Evolutionary conservation across 2,888 invertebrate genomes (phyloP).

Genomic region (Conistra vaccinii): DNA sequence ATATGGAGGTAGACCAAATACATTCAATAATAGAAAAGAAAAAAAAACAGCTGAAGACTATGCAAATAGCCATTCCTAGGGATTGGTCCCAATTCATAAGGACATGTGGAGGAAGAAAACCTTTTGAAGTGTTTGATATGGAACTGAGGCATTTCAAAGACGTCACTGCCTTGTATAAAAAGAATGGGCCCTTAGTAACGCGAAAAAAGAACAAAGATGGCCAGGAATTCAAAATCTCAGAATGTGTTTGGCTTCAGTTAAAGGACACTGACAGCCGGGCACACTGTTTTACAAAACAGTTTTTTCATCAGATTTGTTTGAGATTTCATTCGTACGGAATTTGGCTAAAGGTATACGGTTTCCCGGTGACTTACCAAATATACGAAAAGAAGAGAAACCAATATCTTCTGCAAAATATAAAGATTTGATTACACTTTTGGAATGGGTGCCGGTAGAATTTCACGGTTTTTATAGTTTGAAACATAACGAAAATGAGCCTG

Average conservation of each 20-base stretch:
- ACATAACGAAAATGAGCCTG: neutral
- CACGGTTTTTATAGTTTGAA: constrained; percentile 1
- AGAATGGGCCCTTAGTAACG: constrained; percentile 26
- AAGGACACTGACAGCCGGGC: no score
- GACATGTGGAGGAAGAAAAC: constrained; percentile 24
- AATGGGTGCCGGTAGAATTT: constrained; percentile 14
- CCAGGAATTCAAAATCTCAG: constrained; percentile 30
- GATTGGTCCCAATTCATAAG: constrained; percentile 41
- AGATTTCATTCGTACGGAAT: constrained; percentile 1
- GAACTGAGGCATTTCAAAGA: constrained; percentile 23
- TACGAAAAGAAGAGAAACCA: constrained; percentile 24
- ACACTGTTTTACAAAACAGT: no score
- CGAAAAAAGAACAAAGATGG: constrained; percentile 28
- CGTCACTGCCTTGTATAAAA: constrained; percentile 18
- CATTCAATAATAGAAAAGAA: constrained; percentile 32
- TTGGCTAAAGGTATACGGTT: neutral
- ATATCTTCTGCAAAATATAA: constrained; percentile 34
- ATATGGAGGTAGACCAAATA: constrained; percentile 51
- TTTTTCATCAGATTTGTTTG: constrained; percentile 3
- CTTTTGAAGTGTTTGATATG: constrained; percentile 33
- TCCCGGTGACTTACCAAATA: constrained; percentile 14
- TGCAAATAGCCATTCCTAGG: constrained; percentile 32
- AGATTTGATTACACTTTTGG: constrained; percentile 17
- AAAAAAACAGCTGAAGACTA: constrained; percentile 31
- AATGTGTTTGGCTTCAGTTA: neutral